phyloP scores from a whole-genome alignment of 2,797 vertebrate species.

The Rachycentron canadum region DNA sequence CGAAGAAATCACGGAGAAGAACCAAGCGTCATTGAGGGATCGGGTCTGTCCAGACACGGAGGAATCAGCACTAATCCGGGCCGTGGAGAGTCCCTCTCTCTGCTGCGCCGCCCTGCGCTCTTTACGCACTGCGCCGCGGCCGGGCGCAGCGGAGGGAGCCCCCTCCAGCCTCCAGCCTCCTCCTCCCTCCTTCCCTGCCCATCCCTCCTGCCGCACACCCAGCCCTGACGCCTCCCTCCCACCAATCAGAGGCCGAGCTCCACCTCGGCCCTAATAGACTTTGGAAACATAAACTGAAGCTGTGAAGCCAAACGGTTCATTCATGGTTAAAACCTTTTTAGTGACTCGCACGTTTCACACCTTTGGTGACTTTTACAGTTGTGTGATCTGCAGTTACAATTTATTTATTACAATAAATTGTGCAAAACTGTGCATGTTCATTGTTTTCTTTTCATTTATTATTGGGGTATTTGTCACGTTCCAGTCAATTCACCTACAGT shows the following conservation, averaged over 20 bases:
- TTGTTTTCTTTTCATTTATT: not conserved
- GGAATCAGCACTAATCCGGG: constrained; percentile 51
- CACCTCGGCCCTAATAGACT: constrained; percentile 54
- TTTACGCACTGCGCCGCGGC: constrained; percentile 58
- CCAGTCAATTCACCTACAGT: too few species aligned
- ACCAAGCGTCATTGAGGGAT: constrained; percentile 80
- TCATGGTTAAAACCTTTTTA: not conserved
- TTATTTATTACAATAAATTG: not conserved
- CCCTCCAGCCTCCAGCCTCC: constrained; percentile 7
- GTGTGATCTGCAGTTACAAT: too few species aligned
- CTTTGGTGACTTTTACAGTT: not conserved
- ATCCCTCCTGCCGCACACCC: constrained; percentile 36
- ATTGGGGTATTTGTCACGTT: not conserved
- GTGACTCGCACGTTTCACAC: not conserved
- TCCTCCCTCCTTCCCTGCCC: constrained; percentile 21
- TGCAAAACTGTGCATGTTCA: not conserved
- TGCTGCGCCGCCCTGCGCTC: constrained; percentile 51
- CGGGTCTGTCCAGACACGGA: constrained; percentile 25
- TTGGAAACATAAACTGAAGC: not conserved
- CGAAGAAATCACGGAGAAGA: constrained; percentile 84
- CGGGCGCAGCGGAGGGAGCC: constrained; percentile 15
- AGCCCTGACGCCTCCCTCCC: constrained; percentile 33
- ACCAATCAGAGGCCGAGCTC: constrained; percentile 67
- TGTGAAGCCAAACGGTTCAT: not conserved
- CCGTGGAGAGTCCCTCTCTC: constrained; percentile 1